Percentiles rank a stretch among this genome's conserved stretches.
Evolutionary conservation across 1,140 invertebrate species (phyloP).

Genomic region (Kradibia gibbosae): DNA sequence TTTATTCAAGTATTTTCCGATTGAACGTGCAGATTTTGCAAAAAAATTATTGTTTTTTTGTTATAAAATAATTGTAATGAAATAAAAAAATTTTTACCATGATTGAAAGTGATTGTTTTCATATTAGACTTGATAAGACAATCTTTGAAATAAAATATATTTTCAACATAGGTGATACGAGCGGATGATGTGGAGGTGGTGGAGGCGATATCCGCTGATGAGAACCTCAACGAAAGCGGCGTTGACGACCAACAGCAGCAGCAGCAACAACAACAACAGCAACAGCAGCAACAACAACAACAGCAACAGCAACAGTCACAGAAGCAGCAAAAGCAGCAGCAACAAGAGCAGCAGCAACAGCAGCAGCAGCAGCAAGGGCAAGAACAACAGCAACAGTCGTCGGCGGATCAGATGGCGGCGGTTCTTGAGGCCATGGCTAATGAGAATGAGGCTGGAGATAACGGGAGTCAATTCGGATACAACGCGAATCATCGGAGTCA

Average conservation of each 20-base stretch:
- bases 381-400: constrained; percentile 48
- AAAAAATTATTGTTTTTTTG: too few relatives aligned
- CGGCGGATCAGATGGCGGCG: constrained; percentile 70
- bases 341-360: constrained; percentile 38
- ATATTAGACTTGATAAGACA: too few relatives aligned
- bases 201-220: constrained; percentile 75
- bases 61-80: too few relatives aligned
- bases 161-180: constrained; percentile 64
- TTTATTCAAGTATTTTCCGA: too few relatives aligned
- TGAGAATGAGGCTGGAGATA: constrained; percentile 61
- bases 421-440: constrained; percentile 61
- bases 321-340: constrained; percentile 53
- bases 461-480: constrained; percentile 46
- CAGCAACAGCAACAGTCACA: constrained; percentile 35
- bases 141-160: too few relatives aligned
- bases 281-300: constrained; percentile 40
- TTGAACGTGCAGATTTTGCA: too few relatives aligned
- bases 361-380: constrained; percentile 53
- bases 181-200: constrained; percentile 79
- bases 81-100: too few relatives aligned
- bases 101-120: too few relatives aligned
- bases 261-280: constrained; percentile 17
- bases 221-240: constrained; percentile 72
- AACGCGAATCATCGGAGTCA: constrained; percentile 21
- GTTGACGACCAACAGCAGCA: constrained; percentile 56